Evolutionary conservation across 35 echinoderm and acorn worm genomes (phyloP).

Genomic region (Ptychodera flava): DNA sequence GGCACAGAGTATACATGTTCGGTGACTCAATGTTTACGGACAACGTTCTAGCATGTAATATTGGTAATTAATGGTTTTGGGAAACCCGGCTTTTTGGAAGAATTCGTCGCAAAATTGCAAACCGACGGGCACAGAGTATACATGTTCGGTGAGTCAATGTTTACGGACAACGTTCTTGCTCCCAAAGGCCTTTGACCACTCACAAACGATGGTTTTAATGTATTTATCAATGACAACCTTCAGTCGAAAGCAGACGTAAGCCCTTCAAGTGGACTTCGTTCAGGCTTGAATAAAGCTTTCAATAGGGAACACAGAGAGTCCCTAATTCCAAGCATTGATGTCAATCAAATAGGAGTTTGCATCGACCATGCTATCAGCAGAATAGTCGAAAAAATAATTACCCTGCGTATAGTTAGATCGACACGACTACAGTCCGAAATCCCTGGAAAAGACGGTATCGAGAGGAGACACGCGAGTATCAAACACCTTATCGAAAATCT

Average conservation of each 20-base stretch:
- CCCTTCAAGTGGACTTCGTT: constrained; percentile 1
- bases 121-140: not conserved
- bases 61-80: not conserved
- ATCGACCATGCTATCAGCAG: constrained; percentile 17
- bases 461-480: not conserved
- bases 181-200: not conserved
- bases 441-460: not conserved
- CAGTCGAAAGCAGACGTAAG: constrained; percentile 5
- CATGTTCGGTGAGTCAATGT: not conserved
- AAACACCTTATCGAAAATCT: constrained; percentile 23
- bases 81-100: not conserved
- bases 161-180: not conserved
- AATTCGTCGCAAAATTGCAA: not conserved
- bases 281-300: constrained; percentile 6
- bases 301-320: constrained; percentile 10
- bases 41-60: not conserved
- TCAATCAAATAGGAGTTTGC: constrained; percentile 27
- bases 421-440: constrained; percentile 5
- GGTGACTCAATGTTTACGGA: not conserved
- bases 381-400: constrained; percentile 29
- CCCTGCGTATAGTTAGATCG: not conserved
- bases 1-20: not conserved
- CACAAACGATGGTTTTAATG: not conserved
- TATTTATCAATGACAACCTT: not conserved
- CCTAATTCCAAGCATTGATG: constrained; percentile 1